A percentile compares a stretch with the other conserved stretches of the same genome.
phyloP scores from a whole-genome alignment of 2,888 invertebrate genomes.

The Mactromeris polynyma region DNA sequence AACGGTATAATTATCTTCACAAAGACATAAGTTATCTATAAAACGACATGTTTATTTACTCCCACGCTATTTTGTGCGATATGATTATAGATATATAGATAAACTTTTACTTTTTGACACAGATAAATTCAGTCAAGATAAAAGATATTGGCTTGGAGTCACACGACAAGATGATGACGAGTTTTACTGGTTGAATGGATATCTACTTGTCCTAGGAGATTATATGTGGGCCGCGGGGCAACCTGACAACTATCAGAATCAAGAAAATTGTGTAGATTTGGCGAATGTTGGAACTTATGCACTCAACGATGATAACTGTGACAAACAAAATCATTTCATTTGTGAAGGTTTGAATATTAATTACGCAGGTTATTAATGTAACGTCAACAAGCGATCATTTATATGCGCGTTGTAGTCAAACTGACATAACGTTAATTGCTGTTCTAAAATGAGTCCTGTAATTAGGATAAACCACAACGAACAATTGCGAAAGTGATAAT shows the following conservation, averaged over 20 bases:
- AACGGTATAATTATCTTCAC: too few species aligned
- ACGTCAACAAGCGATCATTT: too few species aligned
- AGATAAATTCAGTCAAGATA: neutral
- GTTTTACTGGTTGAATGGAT: slow-evolving; percentile 34
- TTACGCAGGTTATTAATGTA: neutral
- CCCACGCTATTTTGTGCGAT: too few species aligned
- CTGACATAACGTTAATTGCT: too few species aligned
- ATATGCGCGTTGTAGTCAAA: too few species aligned
- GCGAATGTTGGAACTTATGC: slow-evolving; percentile 21
- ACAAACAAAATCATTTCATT: slow-evolving; percentile 29
- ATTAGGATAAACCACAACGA: too few species aligned
- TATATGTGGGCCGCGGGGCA: slow-evolving; percentile 19
- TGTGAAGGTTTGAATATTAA: slow-evolving; percentile 20
- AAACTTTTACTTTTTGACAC: neutral
- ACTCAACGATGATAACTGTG: slow-evolving; percentile 40
- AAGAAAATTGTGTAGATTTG: slow-evolving; percentile 30
- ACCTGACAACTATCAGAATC: slow-evolving; percentile 19
- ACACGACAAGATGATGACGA: neutral
- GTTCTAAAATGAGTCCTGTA: too few species aligned
- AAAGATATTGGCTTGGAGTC: slow-evolving; percentile 34
- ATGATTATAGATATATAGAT: neutral
- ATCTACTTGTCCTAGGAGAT: neutral
- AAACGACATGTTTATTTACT: too few species aligned
- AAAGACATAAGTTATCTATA: too few species aligned
- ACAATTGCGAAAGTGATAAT: too few species aligned